Evolutionary conservation across 2,888 invertebrate species (phyloP).

Genomic region (Rhorus exstirpatorius): DNA sequence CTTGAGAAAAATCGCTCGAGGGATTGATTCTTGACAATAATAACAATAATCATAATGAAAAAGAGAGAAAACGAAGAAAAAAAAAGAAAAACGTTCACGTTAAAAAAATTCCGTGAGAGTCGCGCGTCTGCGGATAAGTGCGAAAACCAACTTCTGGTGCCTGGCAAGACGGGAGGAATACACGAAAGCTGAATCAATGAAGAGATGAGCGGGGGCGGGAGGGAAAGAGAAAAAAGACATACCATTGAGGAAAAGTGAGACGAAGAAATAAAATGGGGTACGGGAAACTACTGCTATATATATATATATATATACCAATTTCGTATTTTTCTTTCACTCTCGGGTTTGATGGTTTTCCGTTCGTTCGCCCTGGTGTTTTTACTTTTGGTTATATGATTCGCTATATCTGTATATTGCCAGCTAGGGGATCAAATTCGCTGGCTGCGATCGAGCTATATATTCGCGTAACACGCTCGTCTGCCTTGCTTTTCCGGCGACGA

Average conservation of each 20-base stretch:
- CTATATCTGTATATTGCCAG: background rate
- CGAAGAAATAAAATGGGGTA: slow-evolving; percentile 51
- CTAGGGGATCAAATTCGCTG: slow-evolving; percentile 17
- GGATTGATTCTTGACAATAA: slow-evolving; percentile 53
- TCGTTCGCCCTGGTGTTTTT: slow-evolving; percentile 38
- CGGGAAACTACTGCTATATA: slow-evolving; percentile 50
- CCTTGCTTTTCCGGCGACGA: slow-evolving; percentile 29
- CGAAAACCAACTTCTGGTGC: slow-evolving; percentile 77
- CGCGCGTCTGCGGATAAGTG: slow-evolving; percentile 76
- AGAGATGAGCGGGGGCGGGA: slow-evolving; percentile 1
- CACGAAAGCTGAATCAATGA: slow-evolving; percentile 9
- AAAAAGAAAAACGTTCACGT: slow-evolving; percentile 43
- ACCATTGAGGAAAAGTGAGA: slow-evolving; percentile 45
- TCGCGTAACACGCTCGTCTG: slow-evolving; percentile 10
- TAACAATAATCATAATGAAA: slow-evolving; percentile 50
- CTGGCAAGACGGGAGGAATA: slow-evolving; percentile 25
- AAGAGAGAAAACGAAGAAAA: background rate
- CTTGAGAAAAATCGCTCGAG: slow-evolving; percentile 52
- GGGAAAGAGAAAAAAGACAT: slow-evolving; percentile 25
- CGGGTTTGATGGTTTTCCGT: slow-evolving; percentile 35
- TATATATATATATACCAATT: slow-evolving; percentile 34
- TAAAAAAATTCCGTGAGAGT: no score
- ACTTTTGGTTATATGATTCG: slow-evolving; percentile 22
- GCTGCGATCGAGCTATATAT: background rate
- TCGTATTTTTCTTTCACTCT: slow-evolving; percentile 56